Evolutionary conservation across 2,113 vertebrate genomes (phyloP), one percentile per base, ranked within the genome.

Genomic region (Grammomys surdaster): DNA sequence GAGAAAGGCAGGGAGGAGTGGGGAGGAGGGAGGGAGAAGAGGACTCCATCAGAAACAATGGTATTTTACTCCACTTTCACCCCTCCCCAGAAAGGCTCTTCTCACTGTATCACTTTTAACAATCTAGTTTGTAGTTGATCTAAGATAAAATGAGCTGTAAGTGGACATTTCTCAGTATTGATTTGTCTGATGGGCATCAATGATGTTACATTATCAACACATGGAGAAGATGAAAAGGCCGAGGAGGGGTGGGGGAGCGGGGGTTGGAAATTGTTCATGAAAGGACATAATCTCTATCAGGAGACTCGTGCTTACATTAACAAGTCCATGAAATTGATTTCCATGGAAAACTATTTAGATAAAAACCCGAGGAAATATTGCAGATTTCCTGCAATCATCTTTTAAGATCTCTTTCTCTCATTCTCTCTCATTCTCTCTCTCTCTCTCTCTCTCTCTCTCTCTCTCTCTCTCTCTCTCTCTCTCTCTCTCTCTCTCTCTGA

Each of bases 271-370:
- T 11, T 6, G 46, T 69, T 84, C 78, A 60, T 17, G 73, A 48
- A 94, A 94, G 69, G 36, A 69, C 26, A 19, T 56, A 40, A 90
- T 91, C 60, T 90, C 86, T 81, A 19, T 43, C 24, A 7, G 13
- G 72, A 78, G 80, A 63, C 4, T 6, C 63, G 60, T 78, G 87
- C 33, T 87, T 72, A 75, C 26, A 56, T 67, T 80, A 94, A 16
- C 76, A 94, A 93, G 69, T 60, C 31, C 70, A 72, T 75, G 75
- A 88, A 89, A 97, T 77, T 76, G 89, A 97, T 95, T 95, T 89
- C 51, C 13, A 6, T 69, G 70, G 89, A 91, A 96, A 97, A 95
- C 40, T 33, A 48, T 72, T 94, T 88, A 43, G 91, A 76, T 58
- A 81, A 90, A 95, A 96, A 91, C n/a, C n/a, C 43, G 87, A 89